Conservation (phyloP, 2,113 vertebrate genomes). For the Hippocampus barbouri region DNA sequence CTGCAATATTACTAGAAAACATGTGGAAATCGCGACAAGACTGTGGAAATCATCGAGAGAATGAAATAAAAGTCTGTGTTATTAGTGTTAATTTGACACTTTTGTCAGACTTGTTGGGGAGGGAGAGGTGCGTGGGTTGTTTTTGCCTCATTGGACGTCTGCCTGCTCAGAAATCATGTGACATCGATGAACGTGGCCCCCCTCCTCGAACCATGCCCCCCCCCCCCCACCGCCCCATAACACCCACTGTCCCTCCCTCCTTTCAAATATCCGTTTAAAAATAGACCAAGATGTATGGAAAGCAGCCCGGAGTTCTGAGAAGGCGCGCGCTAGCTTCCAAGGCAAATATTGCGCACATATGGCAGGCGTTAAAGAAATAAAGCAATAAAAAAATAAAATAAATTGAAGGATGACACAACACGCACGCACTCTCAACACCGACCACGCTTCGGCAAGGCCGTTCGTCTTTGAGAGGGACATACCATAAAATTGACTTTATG, state of each 20-base stretch:
- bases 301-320: constrained; percentile 61
- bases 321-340: constrained; percentile 51
- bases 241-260: neutral
- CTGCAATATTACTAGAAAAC: too few species aligned
- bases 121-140: constrained; percentile 1
- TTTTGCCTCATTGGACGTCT: constrained; percentile 38
- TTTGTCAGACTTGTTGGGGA: constrained; percentile 1
- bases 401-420: neutral
- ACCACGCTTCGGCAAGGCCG: neutral
- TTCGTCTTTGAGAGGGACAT: neutral
- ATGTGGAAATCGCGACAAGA: too few species aligned
- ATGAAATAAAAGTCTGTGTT: neutral
- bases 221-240: constrained; percentile 22
- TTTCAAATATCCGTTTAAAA: constrained; percentile 59
- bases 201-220: constrained; percentile 13
- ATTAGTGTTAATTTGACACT: neutral
- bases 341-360: constrained; percentile 58
- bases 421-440: neutral
- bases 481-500: neutral
- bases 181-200: constrained; percentile 42
- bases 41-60: too few species aligned
- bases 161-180: constrained; percentile 64
- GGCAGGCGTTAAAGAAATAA: constrained; percentile 34
- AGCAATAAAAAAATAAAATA: neutral
- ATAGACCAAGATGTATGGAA: constrained; percentile 64